A percentile compares a stretch with the other conserved stretches of the same genome.
Conservation (phyloP, 2,888 invertebrate species). For the Thymelicus sylvestris region DNA sequence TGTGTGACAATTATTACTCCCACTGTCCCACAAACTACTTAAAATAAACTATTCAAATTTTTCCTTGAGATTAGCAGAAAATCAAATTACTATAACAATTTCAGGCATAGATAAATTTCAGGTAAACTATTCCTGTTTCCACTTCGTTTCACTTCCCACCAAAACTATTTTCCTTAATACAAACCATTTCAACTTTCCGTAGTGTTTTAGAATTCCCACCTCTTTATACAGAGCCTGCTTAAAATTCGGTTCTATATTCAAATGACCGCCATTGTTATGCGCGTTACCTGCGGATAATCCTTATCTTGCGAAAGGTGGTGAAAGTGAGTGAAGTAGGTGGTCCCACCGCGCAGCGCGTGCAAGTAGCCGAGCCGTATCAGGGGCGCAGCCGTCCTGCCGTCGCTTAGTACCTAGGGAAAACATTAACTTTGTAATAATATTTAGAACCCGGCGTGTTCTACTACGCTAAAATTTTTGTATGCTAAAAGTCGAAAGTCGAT, state of each 20-base stretch:
- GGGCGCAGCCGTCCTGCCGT: conserved; percentile 96
- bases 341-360: conserved; percentile 91
- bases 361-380: conserved; percentile 91
- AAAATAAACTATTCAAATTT: too few species aligned
- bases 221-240: conserved; percentile 31
- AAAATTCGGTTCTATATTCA: conserved; percentile 19
- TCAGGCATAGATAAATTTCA: conserved; percentile 27
- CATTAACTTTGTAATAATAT: not conserved
- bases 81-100: not conserved
- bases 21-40: too few species aligned
- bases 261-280: conserved; percentile 24
- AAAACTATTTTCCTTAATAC: conserved; percentile 26
- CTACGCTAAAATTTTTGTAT: too few species aligned
- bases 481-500: too few species aligned
- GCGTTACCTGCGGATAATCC: conserved; percentile 89
- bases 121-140: conserved; percentile 3
- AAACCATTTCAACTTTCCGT: conserved; percentile 15
- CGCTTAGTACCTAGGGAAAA: conserved; percentile 85
- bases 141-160: not conserved
- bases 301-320: conserved; percentile 93
- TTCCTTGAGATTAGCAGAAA: too few species aligned
- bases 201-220: conserved; percentile 19
- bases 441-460: too few species aligned
- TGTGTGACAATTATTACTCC: too few species aligned
- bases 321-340: conserved; percentile 95